Conservation (phyloP, 2,113 vertebrate species). For the Sula dactylatra region DNA sequence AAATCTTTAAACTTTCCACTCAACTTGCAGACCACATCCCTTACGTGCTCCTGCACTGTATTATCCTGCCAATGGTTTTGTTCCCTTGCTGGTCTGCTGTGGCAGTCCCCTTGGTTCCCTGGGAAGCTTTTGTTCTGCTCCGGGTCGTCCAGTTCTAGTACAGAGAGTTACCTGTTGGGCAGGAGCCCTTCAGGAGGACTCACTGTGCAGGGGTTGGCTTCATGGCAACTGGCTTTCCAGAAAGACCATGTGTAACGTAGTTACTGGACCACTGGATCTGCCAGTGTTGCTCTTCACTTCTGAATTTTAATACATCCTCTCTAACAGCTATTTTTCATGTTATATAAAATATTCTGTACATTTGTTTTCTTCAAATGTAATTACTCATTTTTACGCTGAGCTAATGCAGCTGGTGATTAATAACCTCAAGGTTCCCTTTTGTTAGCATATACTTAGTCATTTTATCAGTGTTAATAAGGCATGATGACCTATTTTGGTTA, state of each 20-base stretch:
- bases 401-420: background rate
- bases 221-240: background rate
- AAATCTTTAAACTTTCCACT: background rate
- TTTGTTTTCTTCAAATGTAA: background rate
- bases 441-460: background rate
- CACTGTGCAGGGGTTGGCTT: background rate
- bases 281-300: background rate
- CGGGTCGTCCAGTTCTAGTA: background rate
- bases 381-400: background rate
- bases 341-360: background rate
- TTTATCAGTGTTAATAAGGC: background rate
- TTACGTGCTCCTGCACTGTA: background rate
- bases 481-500: constrained; percentile 9
- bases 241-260: background rate
- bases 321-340: background rate
- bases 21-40: background rate
- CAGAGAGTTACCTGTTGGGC: background rate
- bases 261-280: background rate
- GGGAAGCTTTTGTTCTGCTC: background rate
- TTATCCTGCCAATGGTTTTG: background rate
- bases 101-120: background rate
- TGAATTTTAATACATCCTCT: background rate
- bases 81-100: background rate
- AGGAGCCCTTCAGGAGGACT: background rate
- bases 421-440: background rate